Evolutionary conservation across 2,797 vertebrate species (phyloP), one percentile per base, ranked within the genome.

Genomic region (Lepidocolaptes lacrymiger): DNA sequence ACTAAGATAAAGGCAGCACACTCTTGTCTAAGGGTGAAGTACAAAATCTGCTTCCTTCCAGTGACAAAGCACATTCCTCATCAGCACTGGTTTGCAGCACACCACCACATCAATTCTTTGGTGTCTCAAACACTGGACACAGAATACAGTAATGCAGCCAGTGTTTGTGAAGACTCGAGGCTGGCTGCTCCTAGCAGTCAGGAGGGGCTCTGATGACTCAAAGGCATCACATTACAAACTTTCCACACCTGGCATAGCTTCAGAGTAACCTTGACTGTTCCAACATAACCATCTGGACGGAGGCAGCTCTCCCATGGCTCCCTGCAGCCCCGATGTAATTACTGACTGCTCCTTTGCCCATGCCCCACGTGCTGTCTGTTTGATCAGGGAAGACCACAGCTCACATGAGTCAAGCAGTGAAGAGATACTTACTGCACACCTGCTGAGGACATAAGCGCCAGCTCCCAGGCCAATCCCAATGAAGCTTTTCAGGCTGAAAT

Each of bases 391-490:
- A 63, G 59, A 69, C 34, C 73, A 62, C 66, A 94, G 61, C 37
- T 71, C 37, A 14, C 4, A 1, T 3, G 51, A 82, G 54, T 39
- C 73, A 75, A 78, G 41, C 27, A 92, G 52, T 44, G 16, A 89
- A 71, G 58, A 54, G 17, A 64, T 95, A 99, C 99, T 99, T 97
- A 99, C 99, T 51, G 99, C 98, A 97, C 99, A 98, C 91, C 96
- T 99, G 97, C 98, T 98, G 93, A 99, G 98, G 97, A 99, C 90
- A 73, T 99, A 98, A 63, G 99, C 99, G 34, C 99, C 99, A 54
- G 99, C 99, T 95, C 99, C 99, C 55, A 99, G 98, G 55, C 99
- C 99, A 68, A 99, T 98, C 61, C 99, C 99, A 91, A 99, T 99
- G 96, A 99, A 98, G 88, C 98, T 98, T 97, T 98, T 99, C 92